These are phyloP conservation scores for Drosophila bunnanda DNA, from an alignment of 2,888 invertebrate species.

Conservation along the genomic window DNA sequence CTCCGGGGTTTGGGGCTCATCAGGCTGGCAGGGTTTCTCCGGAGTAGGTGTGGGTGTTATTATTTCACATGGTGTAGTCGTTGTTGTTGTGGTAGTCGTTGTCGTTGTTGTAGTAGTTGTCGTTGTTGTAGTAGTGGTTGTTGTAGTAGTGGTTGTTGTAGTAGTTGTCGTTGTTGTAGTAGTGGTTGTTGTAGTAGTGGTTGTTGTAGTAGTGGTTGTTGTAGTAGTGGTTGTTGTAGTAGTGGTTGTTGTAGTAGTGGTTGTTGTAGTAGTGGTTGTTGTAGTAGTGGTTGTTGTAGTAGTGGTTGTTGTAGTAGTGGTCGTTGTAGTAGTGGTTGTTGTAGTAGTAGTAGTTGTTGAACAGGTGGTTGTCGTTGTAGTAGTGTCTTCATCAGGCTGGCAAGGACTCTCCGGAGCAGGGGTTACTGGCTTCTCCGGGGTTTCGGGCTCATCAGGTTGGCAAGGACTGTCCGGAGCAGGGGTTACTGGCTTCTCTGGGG, in stretches of 20 bases:
- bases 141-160: not conserved
- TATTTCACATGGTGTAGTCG: no score
- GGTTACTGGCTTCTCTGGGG: not conserved
- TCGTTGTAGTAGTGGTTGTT: no score
- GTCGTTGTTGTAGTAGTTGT: not conserved
- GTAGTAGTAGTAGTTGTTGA: not conserved
- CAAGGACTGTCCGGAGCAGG: not conserved
- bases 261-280: slow-evolving; percentile 1
- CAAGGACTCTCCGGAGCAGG: not conserved
- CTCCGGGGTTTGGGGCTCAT: not conserved
- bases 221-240: not conserved
- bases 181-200: no score
- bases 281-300: not conserved
- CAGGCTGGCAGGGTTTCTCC: not conserved
- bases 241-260: not conserved
- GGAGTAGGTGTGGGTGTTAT: slow-evolving; percentile 2
- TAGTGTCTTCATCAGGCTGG: not conserved
- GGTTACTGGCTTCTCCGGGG: not conserved
- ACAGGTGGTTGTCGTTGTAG: not conserved
- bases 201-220: not conserved
- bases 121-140: not conserved
- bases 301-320: not conserved
- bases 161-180: slow-evolving; percentile 9
- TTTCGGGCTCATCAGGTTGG: not conserved
- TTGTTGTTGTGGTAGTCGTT: not conserved